phyloP scores from a whole-genome alignment of 2,113 vertebrate genomes.

The Lutjanus erythropterus region DNA sequence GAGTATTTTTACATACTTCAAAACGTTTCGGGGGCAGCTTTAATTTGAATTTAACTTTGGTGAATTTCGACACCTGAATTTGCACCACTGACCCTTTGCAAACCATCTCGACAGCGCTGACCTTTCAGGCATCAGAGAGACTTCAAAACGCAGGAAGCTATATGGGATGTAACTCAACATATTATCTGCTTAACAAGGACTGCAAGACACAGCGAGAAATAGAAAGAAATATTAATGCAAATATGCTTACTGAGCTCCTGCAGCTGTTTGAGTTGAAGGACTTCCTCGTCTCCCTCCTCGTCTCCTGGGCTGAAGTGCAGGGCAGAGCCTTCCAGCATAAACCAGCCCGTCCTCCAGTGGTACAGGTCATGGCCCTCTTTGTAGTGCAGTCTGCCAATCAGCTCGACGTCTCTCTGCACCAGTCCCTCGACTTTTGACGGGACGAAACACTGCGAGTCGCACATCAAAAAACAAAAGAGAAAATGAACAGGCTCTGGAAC shows the following conservation, averaged over 20 bases:
- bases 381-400: conserved; percentile 93
- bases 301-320: conserved; percentile 89
- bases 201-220: not conserved
- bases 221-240: not conserved
- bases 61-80: too few species aligned
- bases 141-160: not conserved
- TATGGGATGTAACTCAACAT: not conserved
- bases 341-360: conserved; percentile 95
- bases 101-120: not conserved
- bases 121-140: not conserved
- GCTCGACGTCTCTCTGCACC: conserved; percentile 87
- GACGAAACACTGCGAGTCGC: conserved; percentile 88
- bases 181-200: not conserved
- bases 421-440: conserved; percentile 86
- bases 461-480: not conserved
- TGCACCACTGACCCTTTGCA: not conserved
- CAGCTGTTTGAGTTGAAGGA: conserved; percentile 90
- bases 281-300: conserved; percentile 83
- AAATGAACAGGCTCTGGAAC: not conserved
- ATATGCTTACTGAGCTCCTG: conserved; percentile 94
- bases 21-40: too few species aligned
- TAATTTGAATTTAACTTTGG: too few species aligned
- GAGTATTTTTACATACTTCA: too few species aligned
- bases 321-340: conserved; percentile 89
- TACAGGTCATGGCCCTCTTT: conserved; percentile 94